Percentiles rank a stretch among this genome's conserved stretches.
phyloP scores from a whole-genome alignment of 2,113 vertebrate species.

The Takifugu flavidus region DNA sequence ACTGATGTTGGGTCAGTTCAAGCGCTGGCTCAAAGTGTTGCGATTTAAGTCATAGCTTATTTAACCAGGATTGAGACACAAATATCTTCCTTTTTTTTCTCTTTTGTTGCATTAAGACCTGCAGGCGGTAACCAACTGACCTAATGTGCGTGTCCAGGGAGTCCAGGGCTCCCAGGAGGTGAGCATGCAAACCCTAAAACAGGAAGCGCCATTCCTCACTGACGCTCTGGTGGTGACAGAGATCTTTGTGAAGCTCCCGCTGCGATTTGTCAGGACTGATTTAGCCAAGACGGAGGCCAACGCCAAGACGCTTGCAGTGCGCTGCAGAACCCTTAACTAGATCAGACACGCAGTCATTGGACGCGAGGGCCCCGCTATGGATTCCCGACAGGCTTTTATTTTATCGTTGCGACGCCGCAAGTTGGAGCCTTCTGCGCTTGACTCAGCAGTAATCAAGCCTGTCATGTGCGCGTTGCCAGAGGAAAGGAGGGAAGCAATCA shows the following conservation, averaged over 20 bases:
- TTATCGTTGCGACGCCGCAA: slow-evolving; percentile 2
- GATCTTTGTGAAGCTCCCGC: neutral
- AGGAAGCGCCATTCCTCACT: too few relatives aligned
- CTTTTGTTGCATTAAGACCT: too few relatives aligned
- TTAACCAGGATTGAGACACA: too few relatives aligned
- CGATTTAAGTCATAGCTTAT: too few relatives aligned
- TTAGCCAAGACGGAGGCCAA: slow-evolving; percentile 9
- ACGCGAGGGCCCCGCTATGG: slow-evolving; percentile 22
- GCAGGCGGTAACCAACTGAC: too few relatives aligned
- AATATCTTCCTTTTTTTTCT: too few relatives aligned
- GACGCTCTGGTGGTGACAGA: slow-evolving; percentile 9
- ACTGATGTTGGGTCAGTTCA: neutral
- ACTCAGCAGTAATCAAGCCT: slow-evolving; percentile 40
- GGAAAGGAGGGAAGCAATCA: slow-evolving; percentile 38
- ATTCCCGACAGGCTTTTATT: slow-evolving; percentile 30
- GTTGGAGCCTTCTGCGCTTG: slow-evolving; percentile 31
- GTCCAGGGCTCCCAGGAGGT: too few relatives aligned
- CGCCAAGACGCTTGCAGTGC: slow-evolving; percentile 25
- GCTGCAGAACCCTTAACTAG: slow-evolving; percentile 15
- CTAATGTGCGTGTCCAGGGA: too few relatives aligned
- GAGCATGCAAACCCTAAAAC: too few relatives aligned
- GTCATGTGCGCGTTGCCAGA: slow-evolving; percentile 40
- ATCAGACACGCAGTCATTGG: slow-evolving; percentile 29
- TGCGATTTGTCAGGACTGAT: slow-evolving; percentile 13
- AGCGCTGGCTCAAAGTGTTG: neutral